A percentile compares a stretch with the other conserved stretches of the same genome.
Evolutionary conservation across 2,797 vertebrate genomes (phyloP).

Genomic region (Melanotaenia pygmaea): DNA sequence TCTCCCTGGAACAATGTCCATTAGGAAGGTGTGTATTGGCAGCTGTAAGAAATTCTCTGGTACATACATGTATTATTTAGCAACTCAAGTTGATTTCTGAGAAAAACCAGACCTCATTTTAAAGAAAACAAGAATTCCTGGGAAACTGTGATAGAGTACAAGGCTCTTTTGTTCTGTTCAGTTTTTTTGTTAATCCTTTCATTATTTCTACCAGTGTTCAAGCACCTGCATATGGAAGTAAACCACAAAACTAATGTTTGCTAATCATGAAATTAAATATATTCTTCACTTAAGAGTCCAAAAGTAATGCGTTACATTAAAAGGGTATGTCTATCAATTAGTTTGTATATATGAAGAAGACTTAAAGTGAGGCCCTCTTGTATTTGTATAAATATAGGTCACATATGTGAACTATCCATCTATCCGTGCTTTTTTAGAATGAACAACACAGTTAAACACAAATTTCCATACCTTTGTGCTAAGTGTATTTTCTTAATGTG

Average conservation of each 20-base stretch:
- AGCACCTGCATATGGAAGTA: neutral
- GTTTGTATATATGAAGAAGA: neutral
- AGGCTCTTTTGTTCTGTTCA: conserved; percentile 2
- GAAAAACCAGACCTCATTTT: conserved; percentile 12
- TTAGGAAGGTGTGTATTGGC: neutral
- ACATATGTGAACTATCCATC: too few relatives aligned
- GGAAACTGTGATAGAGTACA: conserved; percentile 3
- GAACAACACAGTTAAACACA: too few relatives aligned
- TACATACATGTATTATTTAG: neutral
- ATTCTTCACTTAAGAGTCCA: neutral
- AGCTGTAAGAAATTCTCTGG: neutral
- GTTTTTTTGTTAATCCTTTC: neutral
- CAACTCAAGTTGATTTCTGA: conserved; percentile 1
- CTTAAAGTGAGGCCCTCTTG: too few relatives aligned
- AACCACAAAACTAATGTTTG: neutral
- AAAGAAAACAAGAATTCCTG: conserved; percentile 20
- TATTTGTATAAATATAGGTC: too few relatives aligned
- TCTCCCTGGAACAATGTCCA: neutral
- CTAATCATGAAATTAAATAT: neutral
- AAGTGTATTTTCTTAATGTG: too few relatives aligned
- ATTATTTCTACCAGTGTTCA: neutral
- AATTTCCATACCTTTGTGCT: too few relatives aligned
- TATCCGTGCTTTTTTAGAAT: too few relatives aligned
- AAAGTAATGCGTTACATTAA: neutral
- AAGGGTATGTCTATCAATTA: neutral